Percentiles rank a stretch among this genome's conserved stretches.
Conservation (phyloP, 2,113 vertebrate species). For the Ammospiza caudacuta region DNA sequence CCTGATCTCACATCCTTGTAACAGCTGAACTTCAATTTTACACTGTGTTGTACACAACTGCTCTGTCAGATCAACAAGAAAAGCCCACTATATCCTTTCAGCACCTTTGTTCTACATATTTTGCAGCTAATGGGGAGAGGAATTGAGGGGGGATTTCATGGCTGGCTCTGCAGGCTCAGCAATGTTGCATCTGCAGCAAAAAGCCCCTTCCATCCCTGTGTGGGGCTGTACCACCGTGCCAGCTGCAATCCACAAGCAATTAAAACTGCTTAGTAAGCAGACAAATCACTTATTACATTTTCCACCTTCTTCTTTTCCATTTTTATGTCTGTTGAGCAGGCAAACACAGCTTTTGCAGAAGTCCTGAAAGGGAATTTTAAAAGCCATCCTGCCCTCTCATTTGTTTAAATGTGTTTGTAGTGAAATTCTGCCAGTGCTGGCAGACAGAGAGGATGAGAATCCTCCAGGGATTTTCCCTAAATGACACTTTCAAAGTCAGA, state of each 20-base stretch:
- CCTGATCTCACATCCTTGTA: background rate
- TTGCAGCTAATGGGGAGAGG: background rate
- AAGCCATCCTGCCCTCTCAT: background rate
- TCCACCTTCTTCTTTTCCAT: background rate
- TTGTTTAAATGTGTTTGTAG: conserved; percentile 10
- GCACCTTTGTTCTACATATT: background rate
- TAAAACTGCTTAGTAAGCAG: background rate
- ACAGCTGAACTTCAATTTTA: background rate
- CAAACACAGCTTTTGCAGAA: background rate
- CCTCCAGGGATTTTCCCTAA: conserved; percentile 2
- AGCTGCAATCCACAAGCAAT: background rate
- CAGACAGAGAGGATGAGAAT: background rate
- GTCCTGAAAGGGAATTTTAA: background rate
- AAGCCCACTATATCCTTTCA: background rate
- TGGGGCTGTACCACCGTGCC: fast-evolving
- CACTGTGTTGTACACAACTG: background rate
- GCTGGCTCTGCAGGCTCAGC: background rate
- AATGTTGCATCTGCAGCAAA: background rate
- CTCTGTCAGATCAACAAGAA: background rate
- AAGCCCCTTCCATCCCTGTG: background rate
- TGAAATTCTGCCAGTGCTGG: background rate
- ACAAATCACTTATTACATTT: background rate
- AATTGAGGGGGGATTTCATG: background rate
- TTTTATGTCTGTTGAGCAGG: background rate
- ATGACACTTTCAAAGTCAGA: conserved; percentile 37